Evolutionary conservation across 2,888 invertebrate genomes (phyloP), one percentile per base, ranked within the genome.

Genomic region (Neria commutata): DNA sequence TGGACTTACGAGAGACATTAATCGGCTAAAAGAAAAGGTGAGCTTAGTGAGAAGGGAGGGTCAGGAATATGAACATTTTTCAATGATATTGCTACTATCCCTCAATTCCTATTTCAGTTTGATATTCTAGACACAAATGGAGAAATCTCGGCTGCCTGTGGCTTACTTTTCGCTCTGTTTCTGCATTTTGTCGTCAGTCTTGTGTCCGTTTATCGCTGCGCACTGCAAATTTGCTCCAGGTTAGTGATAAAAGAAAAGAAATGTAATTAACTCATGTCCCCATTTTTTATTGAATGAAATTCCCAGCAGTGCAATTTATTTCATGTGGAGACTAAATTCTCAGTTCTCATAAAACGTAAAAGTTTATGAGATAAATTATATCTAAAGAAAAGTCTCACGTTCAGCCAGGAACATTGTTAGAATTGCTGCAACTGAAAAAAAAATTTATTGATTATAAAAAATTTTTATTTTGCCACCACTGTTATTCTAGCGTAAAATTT

Each of bases 171-270:
- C 55, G 69, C 78, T 4, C 68, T 82, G 11, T 74, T 77, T 61
- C 60, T 82, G 48, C 81, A 82, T 65, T 77, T 81, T 50, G 70
- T 80, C 26, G 75, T 81, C 17, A 81, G 81, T 66, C 75, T 82
- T 52, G 72, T 78, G 23, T 81, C 81, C 0, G 81, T 82, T 16
- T 82, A 81, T 61, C 75, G 80, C 52, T 78, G 79, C 53, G 80
- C 81, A 23, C 65, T 78, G 42, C 76, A 78, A 64, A 72, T 80
- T 24, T 81, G 80, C 63, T 75, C 77, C 58, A 80, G 79, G 81
- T 82, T 65, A 80, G 80, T 73, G 50, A 49, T 25, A 48, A 25
- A 16, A n/a, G n/a, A n/a, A 8, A 16, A 45, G 16, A 45, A 11
- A n/a, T 11, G 17, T 17, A 16, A 45, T 45, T 45, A 11, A 45